Base-by-base conservation (phyloP, 2,888 invertebrate species). In the Rhamnusium bicolor region DNA sequence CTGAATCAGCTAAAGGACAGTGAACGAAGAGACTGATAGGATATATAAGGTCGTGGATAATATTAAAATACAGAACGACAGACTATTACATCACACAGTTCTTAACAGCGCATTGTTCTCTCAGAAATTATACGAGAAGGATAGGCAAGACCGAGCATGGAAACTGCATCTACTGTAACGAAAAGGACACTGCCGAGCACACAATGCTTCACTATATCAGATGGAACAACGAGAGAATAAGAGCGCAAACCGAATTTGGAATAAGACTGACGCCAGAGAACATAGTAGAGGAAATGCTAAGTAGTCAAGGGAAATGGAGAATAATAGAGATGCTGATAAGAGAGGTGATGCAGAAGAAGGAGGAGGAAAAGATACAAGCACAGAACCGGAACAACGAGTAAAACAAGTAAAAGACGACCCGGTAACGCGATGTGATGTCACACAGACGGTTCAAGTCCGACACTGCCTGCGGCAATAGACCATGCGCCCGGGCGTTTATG, bases 51-150 rank as follows among this genome's bases (percentile, higher is more conserved):
- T 10, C 18, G 3, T 79, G 79, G 80, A 2, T 49, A 5, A 27
- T 40, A 5, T 24, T 74, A 14, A 47, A 62, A 7, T 66, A 56
- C 19, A 71, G 70, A 7, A 32, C 75, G 14, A 4, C 70, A 0
- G 58, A 53, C 12, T 79, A 75, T 32, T 49, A 69, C 61, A 7
- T 77, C 8, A 76, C 74, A 14, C 78, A 81, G 46, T 49, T 71
- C 7, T 62, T 78, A 10, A 75, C 74, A 2, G 78, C 73, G 3
- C 79, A 80, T 62, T 78, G 79, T 1, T 71, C 73, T 53, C 77
- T 78, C 47, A 53, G 49, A 7, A 49, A 51, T 2, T 81, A 78
- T 63, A 21, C 73, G 6, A 79, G 79, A 0, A 72, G 75, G 1
- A 76, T 72, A 51, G 65, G 2, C 5, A 51, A 21, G 12, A 46